Conservation (phyloP, 2,113 vertebrate genomes). For the Odocoileus virginianus region DNA sequence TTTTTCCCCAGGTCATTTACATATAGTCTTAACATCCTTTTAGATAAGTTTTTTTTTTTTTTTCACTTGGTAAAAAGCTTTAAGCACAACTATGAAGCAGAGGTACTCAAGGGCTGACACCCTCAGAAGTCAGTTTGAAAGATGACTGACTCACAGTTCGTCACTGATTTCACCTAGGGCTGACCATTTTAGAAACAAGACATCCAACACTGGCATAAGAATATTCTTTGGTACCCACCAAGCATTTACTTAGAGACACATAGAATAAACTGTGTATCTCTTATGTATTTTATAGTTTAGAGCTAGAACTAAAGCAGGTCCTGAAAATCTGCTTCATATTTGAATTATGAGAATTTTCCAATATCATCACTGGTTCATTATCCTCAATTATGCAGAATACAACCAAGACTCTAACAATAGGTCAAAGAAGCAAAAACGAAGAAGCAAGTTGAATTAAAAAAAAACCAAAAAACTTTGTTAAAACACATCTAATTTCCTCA, state of each 20-base stretch:
- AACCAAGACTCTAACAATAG: neutral
- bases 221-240: neutral
- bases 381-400: neutral
- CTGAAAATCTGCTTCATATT: neutral
- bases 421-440: conserved; percentile 15
- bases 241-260: neutral
- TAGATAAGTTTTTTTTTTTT: neutral
- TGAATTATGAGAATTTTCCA: conserved; percentile 13
- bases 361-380: conserved; percentile 12
- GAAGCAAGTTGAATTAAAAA: neutral
- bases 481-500: neutral
- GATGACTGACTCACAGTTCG: neutral
- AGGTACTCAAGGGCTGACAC: neutral
- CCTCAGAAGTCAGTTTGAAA: neutral
- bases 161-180: neutral
- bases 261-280: conserved; percentile 4
- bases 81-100: neutral
- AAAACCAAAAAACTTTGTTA: neutral
- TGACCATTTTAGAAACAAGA: neutral
- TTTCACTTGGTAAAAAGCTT: neutral
- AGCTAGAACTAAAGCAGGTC: neutral
- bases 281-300: neutral
- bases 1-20: neutral
- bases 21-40: neutral
- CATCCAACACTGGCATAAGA: neutral